These are phyloP conservation scores for Fistularia tabacaria DNA, from an alignment of 2,797 vertebrate species.

Conservation along the genomic window DNA sequence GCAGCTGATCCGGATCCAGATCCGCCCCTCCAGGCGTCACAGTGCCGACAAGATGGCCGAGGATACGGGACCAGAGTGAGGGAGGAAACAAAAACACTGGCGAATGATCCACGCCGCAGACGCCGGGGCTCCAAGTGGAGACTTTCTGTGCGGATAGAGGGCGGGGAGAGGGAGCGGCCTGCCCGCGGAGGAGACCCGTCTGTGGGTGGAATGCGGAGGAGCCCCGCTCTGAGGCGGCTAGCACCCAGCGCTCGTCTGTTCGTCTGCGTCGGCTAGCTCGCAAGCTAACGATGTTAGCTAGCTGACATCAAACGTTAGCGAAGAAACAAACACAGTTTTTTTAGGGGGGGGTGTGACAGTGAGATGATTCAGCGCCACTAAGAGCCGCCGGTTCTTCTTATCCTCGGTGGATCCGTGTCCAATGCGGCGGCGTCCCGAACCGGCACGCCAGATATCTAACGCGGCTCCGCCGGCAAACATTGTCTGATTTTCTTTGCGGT, in stretches of 20 bases:
- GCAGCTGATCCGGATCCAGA: conserved; percentile 79
- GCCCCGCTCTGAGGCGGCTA: conserved; percentile 27
- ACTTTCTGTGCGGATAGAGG: neutral
- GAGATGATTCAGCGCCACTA: too few species aligned
- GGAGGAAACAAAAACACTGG: conserved; percentile 68
- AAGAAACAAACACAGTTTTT: conserved; percentile 36
- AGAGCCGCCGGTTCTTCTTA: too few species aligned
- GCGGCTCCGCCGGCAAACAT: neutral
- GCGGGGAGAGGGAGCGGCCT: neutral
- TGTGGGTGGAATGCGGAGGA: conserved; percentile 48
- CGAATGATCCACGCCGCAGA: conserved; percentile 30
- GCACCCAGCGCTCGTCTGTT: conserved; percentile 44
- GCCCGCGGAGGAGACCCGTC: conserved; percentile 2
- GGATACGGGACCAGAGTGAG: conserved; percentile 71
- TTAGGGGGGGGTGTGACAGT: too few species aligned
- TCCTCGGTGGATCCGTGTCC: too few species aligned
- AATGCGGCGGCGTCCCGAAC: too few species aligned
- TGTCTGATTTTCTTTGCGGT: conserved; percentile 54
- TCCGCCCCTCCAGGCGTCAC: conserved; percentile 74
- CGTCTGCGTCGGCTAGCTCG: neutral
- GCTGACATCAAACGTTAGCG: conserved; percentile 3
- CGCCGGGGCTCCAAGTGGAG: conserved; percentile 15
- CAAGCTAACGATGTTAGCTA: conserved; percentile 21
- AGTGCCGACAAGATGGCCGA: conserved; percentile 80
- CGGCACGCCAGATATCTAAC: too few species aligned